phyloP scores from a whole-genome alignment of 2,113 vertebrate genomes.

The Gambusia affinis region DNA sequence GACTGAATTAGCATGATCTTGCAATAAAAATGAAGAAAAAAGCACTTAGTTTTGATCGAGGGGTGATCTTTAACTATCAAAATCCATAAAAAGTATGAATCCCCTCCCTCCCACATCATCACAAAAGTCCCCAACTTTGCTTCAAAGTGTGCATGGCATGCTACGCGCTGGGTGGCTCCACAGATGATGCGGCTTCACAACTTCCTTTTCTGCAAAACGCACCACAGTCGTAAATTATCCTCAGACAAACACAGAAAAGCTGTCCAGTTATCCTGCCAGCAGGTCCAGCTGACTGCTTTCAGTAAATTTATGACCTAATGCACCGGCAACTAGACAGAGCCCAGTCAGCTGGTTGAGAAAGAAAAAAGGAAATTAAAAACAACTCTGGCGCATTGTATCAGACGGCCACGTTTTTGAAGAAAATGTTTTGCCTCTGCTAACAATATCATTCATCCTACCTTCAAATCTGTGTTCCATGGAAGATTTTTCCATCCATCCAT shows the following conservation, averaged over 20 bases:
- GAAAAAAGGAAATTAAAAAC: not conserved
- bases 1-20: too few relatives aligned
- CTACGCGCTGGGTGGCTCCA: conserved; percentile 2
- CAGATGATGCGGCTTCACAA: conserved; percentile 8
- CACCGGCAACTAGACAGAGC: conserved; percentile 36
- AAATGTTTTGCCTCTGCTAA: conserved; percentile 5
- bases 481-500: too few relatives aligned
- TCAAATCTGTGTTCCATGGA: too few relatives aligned
- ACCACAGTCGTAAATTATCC: conserved; percentile 28
- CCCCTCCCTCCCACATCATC: too few relatives aligned
- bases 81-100: too few relatives aligned
- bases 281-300: conserved; percentile 45
- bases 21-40: too few relatives aligned
- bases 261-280: conserved; percentile 7
- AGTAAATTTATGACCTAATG: conserved; percentile 54
- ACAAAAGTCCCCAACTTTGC: too few relatives aligned
- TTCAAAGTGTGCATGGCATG: too few relatives aligned
- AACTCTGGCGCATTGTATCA: conserved; percentile 10
- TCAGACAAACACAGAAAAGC: conserved; percentile 16
- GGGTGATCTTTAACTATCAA: too few relatives aligned
- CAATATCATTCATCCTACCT: not conserved
- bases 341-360: conserved; percentile 28
- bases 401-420: not conserved
- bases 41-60: too few relatives aligned
- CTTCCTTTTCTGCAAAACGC: conserved; percentile 38